Evolutionary conservation across 1,140 invertebrate species (phyloP).

Genomic region (Calosoma granatense): DNA sequence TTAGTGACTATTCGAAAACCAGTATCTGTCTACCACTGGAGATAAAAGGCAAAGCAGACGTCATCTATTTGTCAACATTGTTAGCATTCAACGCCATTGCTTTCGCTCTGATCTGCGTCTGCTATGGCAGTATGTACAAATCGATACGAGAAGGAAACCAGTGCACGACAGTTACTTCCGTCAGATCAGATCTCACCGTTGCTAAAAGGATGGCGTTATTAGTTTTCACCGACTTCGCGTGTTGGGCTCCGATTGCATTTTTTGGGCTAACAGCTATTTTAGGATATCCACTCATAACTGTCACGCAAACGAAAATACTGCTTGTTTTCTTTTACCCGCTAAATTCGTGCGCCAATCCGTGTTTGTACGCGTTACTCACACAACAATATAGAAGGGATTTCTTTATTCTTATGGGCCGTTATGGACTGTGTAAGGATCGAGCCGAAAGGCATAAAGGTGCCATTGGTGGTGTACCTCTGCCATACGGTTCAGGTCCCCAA

Average conservation of each 20-base stretch:
- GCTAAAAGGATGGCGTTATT: slow-evolving; percentile 82
- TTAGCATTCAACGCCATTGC: slow-evolving; percentile 61
- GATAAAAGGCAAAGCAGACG: slow-evolving; percentile 47
- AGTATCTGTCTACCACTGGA: slow-evolving; percentile 68
- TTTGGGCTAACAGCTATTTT: slow-evolving; percentile 71
- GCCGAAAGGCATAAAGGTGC: slow-evolving; percentile 24
- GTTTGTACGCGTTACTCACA: slow-evolving; percentile 80
- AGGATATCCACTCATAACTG: slow-evolving; percentile 70
- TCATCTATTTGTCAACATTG: slow-evolving; percentile 58
- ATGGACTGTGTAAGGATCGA: slow-evolving; percentile 38
- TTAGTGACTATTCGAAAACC: slow-evolving; percentile 61
- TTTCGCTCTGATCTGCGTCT: slow-evolving; percentile 65
- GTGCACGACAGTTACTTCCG: slow-evolving; percentile 46
- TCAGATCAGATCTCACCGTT: slow-evolving; percentile 60
- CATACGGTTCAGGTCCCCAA: slow-evolving; percentile 22
- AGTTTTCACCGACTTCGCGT: slow-evolving; percentile 79
- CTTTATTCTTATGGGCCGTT: slow-evolving; percentile 51
- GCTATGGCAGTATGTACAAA: slow-evolving; percentile 74
- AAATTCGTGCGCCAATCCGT: slow-evolving; percentile 88
- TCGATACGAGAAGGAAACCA: slow-evolving; percentile 46
- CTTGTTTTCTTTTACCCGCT: slow-evolving; percentile 86
- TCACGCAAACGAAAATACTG: slow-evolving; percentile 79
- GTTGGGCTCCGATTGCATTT: slow-evolving; percentile 76
- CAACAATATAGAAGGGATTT: slow-evolving; percentile 76
- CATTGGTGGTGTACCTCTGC: slow-evolving; percentile 26